Base-by-base conservation (phyloP, 2,888 invertebrate species). In the Theretra japonica region DNA sequence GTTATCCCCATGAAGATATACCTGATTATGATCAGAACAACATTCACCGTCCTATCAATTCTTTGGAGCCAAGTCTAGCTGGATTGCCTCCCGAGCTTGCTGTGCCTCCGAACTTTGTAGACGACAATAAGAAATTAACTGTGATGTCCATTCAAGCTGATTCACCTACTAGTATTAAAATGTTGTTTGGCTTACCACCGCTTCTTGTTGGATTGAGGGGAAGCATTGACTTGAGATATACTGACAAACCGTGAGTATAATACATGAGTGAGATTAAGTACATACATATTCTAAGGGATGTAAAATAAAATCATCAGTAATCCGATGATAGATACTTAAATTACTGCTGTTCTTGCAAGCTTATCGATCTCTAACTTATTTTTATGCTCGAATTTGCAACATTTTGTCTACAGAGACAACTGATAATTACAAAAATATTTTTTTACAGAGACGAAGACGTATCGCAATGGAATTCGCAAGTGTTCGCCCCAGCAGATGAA, bases 401-500 rank as follows among this genome's bases (percentile, higher is more conserved):
- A 5, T 19, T 2, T 28, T 17, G 25, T 15, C 23, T 4, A 11
- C 15, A 56, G 21, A 19, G 5, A 56, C 5, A 56, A 56, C 4
- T n/a, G 4, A 5, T 56, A 3, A 23, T 58, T 58, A 58, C 6
- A 33, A 33, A 33, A 33, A 33, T 33, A 33, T 33, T 1, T 33
- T 41, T 78, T 84, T 83, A 11, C 78, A 96, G 96, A 21, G 96
- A 96, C 77, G 95, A 95, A 74, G 97, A 97, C 79, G 94, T 96
- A 19, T 95, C 96, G 0, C 95, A 95, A 7, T 98, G 98, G 98
- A 96, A 96, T 79, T 96, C 97, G 0, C 97, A 98, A 95, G 96
- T 97, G 23, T 97, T 98, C 82, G 97, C 98, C 0, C 98, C 98
- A 17, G 97, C 97, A 0, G 96, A 97, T 78, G 98, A 98, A 86